Conservation (phyloP, 2,113 vertebrate genomes). For the Gymnocephalus cernua region DNA sequence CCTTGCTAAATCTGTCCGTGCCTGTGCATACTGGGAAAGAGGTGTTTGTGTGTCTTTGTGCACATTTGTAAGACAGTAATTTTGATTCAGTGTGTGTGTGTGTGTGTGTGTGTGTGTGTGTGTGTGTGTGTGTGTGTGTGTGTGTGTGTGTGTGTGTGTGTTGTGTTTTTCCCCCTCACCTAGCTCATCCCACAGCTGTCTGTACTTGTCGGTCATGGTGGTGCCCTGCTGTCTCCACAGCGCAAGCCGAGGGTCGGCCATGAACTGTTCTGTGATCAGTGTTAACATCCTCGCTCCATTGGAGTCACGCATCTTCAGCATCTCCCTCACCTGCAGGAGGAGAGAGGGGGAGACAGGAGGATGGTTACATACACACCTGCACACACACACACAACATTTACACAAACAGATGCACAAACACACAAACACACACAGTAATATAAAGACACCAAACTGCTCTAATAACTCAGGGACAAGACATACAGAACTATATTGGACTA, state of each 20-base stretch:
- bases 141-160: conserved; percentile 22
- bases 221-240: conserved; percentile 98
- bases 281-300: conserved; percentile 98
- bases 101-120: conserved; percentile 20
- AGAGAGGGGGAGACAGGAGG: conserved; percentile 31
- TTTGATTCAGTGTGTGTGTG: background rate
- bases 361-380: conserved; percentile 16
- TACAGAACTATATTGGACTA: background rate
- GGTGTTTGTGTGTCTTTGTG: conserved; percentile 14
- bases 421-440: conserved; percentile 4
- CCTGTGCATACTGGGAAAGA: conserved; percentile 9
- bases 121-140: conserved; percentile 21
- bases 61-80: conserved; percentile 19
- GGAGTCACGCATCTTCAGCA: conserved; percentile 99
- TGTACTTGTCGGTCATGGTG: conserved; percentile 98
- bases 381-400: conserved; percentile 9
- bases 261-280: conserved; percentile 98
- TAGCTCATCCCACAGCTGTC: conserved; percentile 96
- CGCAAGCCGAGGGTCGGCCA: conserved; percentile 95
- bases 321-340: conserved; percentile 92
- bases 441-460: background rate
- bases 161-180: conserved; percentile 73
- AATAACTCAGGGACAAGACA: background rate
- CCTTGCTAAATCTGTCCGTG: conserved; percentile 59
- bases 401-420: conserved; percentile 31